These are phyloP conservation scores for Heliconius cydno DNA, from an alignment of 2,888 invertebrate genomes.

Conservation along the genomic window DNA sequence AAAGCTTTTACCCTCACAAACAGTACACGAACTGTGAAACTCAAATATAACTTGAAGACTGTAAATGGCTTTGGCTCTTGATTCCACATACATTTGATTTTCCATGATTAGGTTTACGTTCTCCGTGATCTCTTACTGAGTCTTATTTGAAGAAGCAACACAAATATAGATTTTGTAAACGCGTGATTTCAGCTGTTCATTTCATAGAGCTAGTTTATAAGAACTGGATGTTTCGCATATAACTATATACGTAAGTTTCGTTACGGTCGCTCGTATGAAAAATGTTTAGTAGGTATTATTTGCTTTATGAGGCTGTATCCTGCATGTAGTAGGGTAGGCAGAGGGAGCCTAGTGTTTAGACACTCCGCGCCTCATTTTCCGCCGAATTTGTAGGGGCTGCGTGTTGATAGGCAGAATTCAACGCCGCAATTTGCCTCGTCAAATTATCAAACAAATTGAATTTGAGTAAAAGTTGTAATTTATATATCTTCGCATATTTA, in stretches of 20 bases:
- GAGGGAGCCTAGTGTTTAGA: too few species aligned
- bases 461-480: neutral
- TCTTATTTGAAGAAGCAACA: constrained; percentile 52
- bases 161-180: constrained; percentile 31
- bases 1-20: constrained; percentile 40
- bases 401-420: too few species aligned
- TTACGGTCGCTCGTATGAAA: neutral
- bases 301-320: too few species aligned
- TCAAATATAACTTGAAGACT: constrained; percentile 36
- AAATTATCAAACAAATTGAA: neutral
- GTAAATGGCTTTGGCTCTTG: constrained; percentile 45
- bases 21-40: constrained; percentile 33
- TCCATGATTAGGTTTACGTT: constrained; percentile 70
- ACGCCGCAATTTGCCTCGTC: too few species aligned
- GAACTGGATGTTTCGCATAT: neutral
- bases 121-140: constrained; percentile 58
- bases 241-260: neutral
- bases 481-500: neutral
- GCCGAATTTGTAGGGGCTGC: too few species aligned
- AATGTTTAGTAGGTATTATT: too few species aligned
- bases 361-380: too few species aligned
- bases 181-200: constrained; percentile 14
- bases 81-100: constrained; percentile 61
- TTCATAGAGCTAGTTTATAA: constrained; percentile 1
- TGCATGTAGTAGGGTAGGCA: too few species aligned